Percentiles rank a stretch among this genome's conserved stretches.
These are phyloP conservation scores for Neodiprion pinetum DNA, from an alignment of 1,140 invertebrate species.

Conservation along the genomic window DNA sequence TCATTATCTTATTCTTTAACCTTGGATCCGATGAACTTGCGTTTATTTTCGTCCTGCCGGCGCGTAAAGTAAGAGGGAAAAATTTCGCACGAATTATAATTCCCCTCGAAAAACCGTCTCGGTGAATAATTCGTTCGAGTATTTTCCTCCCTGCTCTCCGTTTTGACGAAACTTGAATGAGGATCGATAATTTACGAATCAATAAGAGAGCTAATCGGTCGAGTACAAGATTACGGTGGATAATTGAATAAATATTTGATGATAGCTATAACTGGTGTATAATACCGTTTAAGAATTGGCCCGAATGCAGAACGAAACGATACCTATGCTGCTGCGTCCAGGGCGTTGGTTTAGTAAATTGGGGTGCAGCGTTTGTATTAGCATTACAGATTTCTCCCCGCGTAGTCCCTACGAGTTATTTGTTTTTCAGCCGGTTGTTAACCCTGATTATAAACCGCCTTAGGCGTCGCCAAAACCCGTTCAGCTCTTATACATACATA, in stretches of 20 bases:
- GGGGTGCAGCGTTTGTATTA: conserved; percentile 4
- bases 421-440: neutral
- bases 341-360: neutral
- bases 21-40: neutral
- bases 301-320: neutral
- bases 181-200: neutral
- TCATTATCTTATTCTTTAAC: neutral
- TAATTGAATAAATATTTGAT: conserved; percentile 1
- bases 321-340: too few species aligned
- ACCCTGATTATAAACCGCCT: neutral
- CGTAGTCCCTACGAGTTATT: neutral
- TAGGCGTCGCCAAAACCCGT: neutral
- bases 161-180: neutral
- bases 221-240: neutral
- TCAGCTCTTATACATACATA: too few species aligned
- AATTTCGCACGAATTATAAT: neutral
- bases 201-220: neutral
- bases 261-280: neutral
- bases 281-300: neutral
- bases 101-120: neutral
- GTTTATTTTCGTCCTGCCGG: neutral
- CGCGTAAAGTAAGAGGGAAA: neutral
- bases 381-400: neutral
- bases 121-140: neutral
- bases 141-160: neutral